Base-by-base conservation (phyloP, 1,140 invertebrate genomes). In the Uloborus diversus region DNA sequence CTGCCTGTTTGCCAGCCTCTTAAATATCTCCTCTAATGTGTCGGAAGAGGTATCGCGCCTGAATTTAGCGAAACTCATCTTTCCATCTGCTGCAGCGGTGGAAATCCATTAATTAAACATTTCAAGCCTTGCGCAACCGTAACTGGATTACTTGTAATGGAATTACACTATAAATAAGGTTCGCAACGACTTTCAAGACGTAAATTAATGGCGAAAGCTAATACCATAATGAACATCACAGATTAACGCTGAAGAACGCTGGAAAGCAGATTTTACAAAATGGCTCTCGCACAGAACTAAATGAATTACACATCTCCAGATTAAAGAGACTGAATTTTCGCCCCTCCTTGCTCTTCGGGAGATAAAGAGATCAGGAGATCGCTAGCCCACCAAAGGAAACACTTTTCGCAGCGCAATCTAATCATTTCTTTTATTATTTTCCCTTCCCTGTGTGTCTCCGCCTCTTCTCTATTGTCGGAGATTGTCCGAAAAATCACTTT, bases 401-500 rank as follows among this genome's bases (percentile, higher is more conserved):
- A 42, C 73, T 78, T 53, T 59, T 61, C 14, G 61, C 20, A 57
- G 73, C 61, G 37, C 73, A 78, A 78, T 78, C 73, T 78, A 78
- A 78, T 78, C 11, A 78, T 66, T 78, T 66, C 62, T 56, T 66
- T 56, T 66, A 56, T 35, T 78, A 57, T 78, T 78, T 66, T 66
- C 51, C 51, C 23, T 78, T 56, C 14, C 9, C 62, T 37, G 5
- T n/a, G n/a, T n/a, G n/a, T n/a, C n/a, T n/a, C n/a, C n/a, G n/a
- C 65, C 17, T 4, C 42, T 23, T 13, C n/a, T 37, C 59, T 25
- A 4, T 25, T 37, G 42, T 27, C 42, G 56, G 47, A 75, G 73
- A 78, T 66, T 56, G 73, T 78, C 73, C 73, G 73, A 78, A 78
- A 78, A 78, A 78, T 78, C 73, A 78, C 73, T 78, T 78, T 78